phyloP scores from a whole-genome alignment of 2,888 invertebrate genomes.

The Agriotes lineatus region DNA sequence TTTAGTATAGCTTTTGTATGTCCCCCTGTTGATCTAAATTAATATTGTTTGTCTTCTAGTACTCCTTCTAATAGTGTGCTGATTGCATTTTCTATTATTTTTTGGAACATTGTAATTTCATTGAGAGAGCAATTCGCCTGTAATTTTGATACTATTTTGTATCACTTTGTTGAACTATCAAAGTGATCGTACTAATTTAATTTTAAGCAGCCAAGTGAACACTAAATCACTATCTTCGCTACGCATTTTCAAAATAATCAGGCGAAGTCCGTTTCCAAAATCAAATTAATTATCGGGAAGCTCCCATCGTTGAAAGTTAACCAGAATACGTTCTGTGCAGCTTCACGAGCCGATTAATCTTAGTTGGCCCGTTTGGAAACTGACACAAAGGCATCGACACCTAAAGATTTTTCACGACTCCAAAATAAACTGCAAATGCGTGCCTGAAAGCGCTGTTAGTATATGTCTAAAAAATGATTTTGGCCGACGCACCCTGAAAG shows the following conservation, averaged over 20 bases:
- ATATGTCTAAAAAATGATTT: not conserved
- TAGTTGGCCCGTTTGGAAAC: slow-evolving; percentile 24
- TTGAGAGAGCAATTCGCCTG: too few species aligned
- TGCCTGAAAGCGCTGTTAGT: not conserved
- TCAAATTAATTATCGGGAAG: slow-evolving; percentile 40
- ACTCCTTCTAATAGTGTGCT: too few species aligned
- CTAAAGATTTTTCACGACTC: not conserved
- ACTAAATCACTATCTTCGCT: slow-evolving; percentile 4
- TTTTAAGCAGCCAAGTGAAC: too few species aligned
- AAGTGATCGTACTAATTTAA: too few species aligned
- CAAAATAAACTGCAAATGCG: not conserved
- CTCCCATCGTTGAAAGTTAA: slow-evolving; percentile 33
- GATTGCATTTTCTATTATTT: too few species aligned
- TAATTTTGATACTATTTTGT: too few species aligned
- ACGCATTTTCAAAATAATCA: slow-evolving; percentile 20
- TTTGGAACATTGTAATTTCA: too few species aligned
- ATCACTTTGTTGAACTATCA: too few species aligned
- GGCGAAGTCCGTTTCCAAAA: slow-evolving; percentile 32
- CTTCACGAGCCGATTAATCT: slow-evolving; percentile 37
- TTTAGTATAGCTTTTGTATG: too few species aligned
- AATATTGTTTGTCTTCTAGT: too few species aligned
- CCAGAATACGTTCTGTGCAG: slow-evolving; percentile 32
- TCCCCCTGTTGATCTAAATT: too few species aligned
- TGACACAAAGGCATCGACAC: slow-evolving; percentile 7
- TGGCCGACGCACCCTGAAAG: too few species aligned